Conservation (phyloP, 2,113 vertebrate species). For the Calidris pygmaea region DNA sequence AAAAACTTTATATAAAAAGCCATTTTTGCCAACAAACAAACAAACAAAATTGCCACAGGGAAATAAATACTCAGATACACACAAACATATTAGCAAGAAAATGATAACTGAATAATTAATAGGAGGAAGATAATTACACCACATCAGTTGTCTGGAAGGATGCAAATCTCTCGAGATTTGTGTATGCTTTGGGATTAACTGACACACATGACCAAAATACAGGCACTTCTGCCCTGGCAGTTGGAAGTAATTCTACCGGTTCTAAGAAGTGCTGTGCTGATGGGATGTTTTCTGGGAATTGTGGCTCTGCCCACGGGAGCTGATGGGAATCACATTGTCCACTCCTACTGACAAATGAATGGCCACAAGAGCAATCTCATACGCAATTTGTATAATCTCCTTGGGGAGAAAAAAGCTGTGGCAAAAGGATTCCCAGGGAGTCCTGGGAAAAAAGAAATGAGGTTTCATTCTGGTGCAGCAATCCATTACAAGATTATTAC, state of each 20-base stretch:
- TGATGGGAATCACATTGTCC: background rate
- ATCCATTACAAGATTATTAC: background rate
- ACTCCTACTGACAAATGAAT: background rate
- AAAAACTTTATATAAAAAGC: background rate
- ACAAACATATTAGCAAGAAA: background rate
- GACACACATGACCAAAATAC: background rate
- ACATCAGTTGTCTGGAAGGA: background rate
- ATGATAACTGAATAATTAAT: background rate
- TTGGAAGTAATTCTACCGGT: background rate
- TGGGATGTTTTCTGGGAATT: background rate
- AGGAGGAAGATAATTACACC: background rate
- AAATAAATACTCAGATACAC: background rate
- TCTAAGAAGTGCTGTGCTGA: background rate
- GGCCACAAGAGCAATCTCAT: background rate
- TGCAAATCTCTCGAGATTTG: background rate
- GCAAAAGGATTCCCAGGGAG: background rate
- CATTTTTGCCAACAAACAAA: background rate
- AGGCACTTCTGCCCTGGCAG: background rate
- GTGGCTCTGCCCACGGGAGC: background rate
- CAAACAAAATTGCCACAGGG: background rate
- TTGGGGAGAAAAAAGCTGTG: background rate
- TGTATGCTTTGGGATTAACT: background rate
- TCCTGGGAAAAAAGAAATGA: background rate
- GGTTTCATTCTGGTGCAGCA: constrained; percentile 2
- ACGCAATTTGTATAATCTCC: background rate